phyloP scores from a whole-genome alignment of 2,113 vertebrate species.

The Anolis carolinensis region DNA sequence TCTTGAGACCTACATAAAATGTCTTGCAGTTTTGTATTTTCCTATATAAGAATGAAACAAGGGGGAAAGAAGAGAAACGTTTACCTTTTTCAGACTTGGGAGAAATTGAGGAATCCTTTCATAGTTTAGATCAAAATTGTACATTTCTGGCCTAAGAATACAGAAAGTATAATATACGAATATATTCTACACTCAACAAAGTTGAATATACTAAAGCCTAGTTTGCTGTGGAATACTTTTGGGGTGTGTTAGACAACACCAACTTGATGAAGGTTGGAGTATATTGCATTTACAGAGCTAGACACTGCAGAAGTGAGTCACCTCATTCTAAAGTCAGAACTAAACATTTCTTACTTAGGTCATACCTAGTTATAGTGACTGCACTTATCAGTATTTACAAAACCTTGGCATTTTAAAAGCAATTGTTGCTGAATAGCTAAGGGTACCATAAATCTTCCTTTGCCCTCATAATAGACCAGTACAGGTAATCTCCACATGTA shows the following conservation, averaged over 20 bases:
- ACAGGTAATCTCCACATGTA: neutral
- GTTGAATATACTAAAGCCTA: neutral
- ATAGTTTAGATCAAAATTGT: neutral
- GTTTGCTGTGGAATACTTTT: neutral
- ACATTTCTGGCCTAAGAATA: neutral
- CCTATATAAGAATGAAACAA: too few relatives aligned
- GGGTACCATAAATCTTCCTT: neutral
- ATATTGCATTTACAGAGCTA: neutral
- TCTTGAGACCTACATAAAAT: too few relatives aligned
- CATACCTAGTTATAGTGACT: neutral
- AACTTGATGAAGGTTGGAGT: neutral
- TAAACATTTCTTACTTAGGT: neutral
- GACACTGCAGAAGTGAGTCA: neutral
- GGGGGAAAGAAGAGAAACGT: neutral
- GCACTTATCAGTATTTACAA: slow-evolving; percentile 2
- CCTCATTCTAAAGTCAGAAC: neutral
- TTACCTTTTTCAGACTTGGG: neutral
- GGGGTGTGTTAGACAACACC: neutral
- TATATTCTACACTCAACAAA: neutral
- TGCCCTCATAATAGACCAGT: neutral
- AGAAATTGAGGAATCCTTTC: neutral
- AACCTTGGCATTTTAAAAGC: neutral
- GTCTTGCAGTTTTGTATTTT: too few relatives aligned
- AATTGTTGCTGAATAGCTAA: neutral
- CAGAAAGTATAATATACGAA: neutral